Evolutionary conservation across 2,797 vertebrate genomes (phyloP), one percentile per base, ranked within the genome.

Genomic region (Pipistrellus kuhlii): DNA sequence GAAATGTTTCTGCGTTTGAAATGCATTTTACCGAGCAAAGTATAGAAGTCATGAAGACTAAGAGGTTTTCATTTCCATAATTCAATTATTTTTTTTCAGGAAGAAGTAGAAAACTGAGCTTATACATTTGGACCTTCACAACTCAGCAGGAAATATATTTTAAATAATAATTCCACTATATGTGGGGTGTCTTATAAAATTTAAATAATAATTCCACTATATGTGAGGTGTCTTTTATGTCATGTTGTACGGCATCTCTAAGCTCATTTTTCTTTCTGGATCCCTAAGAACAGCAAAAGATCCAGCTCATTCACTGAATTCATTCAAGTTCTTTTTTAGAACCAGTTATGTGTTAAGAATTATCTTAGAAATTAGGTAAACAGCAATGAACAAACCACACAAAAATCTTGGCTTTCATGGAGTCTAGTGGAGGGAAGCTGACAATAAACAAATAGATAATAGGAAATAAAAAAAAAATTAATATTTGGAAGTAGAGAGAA

Each of bases 21-120:
- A 97, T 97, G 82, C 90, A 95, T 97, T 97, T 96, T 87, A 90
- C 85, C 81, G 88, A 96, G 88, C 66, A 95, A 96, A 95, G 73
- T 91, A 81, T 41, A 85, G 84, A 80, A 94, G 90, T 97, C 86
- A 95, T 91, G 89, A 96, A 96, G 92, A 83, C 88, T 96, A 91
- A 96, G 94, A 93, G 72, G 80, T 86, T 94, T 95, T 95, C 81
- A 95, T 95, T 94, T 96, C 81, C 90, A 96, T 95, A 95, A 96
- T 97, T 95, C 87, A 88, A 46, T 55, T 95, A 89, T 84, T 93
- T 84, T 95, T 95, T 92, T 51, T 68, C 48, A 76, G 66, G 55
- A 91, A 85, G 51, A 25, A 84, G 55, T 85, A 93, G 75, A 91
- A 93, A 95, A 93, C 41, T 69, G 86, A 91, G 41, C 46, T 90